Evolutionary conservation across 2,797 vertebrate genomes (phyloP).

Genomic region (Cirrhinus molitorella): DNA sequence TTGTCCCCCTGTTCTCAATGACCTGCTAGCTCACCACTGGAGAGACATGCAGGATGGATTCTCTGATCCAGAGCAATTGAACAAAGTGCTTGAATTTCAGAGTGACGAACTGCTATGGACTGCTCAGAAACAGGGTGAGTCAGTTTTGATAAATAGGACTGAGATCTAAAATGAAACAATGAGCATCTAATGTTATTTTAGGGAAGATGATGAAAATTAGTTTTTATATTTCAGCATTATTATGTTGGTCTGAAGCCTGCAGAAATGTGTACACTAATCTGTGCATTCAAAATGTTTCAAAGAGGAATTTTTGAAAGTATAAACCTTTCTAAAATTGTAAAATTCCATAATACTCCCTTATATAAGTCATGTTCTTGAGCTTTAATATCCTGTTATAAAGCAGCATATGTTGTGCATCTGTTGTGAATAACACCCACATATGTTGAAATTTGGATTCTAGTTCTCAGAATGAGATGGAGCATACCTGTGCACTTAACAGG

Average conservation of each 20-base stretch:
- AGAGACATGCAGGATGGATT: constrained; percentile 63
- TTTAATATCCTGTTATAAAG: constrained; percentile 6
- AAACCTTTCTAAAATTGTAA: background rate
- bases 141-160: background rate
- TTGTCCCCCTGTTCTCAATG: constrained; percentile 62
- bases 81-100: constrained; percentile 65
- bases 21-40: constrained; percentile 62
- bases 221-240: background rate
- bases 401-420: constrained; percentile 8
- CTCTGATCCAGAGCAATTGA: constrained; percentile 61
- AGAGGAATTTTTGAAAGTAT: background rate
- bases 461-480: background rate
- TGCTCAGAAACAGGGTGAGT: constrained; percentile 63
- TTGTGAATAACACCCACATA: background rate
- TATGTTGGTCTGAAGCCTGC: background rate
- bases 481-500: background rate
- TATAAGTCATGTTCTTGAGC: background rate
- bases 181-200: background rate
- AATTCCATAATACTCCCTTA: background rate
- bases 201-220: background rate
- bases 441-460: background rate
- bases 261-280: background rate
- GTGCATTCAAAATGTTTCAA: background rate
- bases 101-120: constrained; percentile 71
- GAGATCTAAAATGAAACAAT: background rate